Percentiles rank a stretch among this genome's conserved stretches.
Conservation (phyloP, 2,888 invertebrate genomes). For the Phaonia tiefii region DNA sequence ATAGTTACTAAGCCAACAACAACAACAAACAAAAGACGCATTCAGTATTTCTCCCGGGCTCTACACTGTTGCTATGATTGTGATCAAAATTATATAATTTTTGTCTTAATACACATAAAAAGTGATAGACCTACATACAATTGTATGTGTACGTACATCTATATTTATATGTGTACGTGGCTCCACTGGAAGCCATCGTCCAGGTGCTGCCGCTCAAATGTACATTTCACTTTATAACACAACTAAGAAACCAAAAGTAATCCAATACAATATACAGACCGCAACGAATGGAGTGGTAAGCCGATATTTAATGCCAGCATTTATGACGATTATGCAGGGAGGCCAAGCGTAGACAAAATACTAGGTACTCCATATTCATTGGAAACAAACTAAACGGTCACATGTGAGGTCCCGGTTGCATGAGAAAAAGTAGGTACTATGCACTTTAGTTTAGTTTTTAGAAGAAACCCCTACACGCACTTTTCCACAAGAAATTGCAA, state of each 20-base stretch:
- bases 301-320: conserved; percentile 6
- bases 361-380: not conserved
- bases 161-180: no score
- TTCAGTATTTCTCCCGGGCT: not conserved
- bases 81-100: conserved; percentile 13
- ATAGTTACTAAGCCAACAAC: no score
- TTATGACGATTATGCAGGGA: not conserved
- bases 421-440: no score
- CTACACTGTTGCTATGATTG: not conserved
- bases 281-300: not conserved
- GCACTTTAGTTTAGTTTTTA: no score
- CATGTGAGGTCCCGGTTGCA: no score
- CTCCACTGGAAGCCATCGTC: not conserved
- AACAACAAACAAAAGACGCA: not conserved
- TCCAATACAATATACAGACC: not conserved
- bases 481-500: conserved; percentile 4
- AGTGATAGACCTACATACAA: no score
- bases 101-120: no score
- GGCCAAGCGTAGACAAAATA: not conserved
- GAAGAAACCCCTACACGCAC: no score
- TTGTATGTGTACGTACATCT: no score
- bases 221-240: conserved; percentile 9
- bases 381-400: no score
- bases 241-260: not conserved
- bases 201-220: conserved; percentile 25